Conservation (phyloP, 2,797 vertebrate species). For the Adelosebastes latens region DNA sequence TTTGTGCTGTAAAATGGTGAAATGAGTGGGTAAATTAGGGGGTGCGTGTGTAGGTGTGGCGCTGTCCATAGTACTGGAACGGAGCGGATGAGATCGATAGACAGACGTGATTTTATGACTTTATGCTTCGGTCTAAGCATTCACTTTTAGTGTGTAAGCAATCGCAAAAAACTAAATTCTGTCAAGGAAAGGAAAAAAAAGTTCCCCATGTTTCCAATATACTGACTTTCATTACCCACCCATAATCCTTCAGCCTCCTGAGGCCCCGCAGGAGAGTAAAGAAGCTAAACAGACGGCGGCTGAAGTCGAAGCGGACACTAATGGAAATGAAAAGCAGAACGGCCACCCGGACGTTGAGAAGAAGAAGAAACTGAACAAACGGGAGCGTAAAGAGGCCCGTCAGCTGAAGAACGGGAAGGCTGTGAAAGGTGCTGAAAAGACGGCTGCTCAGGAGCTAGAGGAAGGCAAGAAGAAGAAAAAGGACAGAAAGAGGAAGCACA, state of each 20-base stretch:
- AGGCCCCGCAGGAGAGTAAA: constrained; percentile 14
- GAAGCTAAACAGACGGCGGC: constrained; percentile 9
- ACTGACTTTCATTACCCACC: neutral
- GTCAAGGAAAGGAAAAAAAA: neutral
- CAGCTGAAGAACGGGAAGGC: constrained; percentile 60
- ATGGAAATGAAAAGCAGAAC: constrained; percentile 36
- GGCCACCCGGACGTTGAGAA: constrained; percentile 29
- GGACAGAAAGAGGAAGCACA: constrained; percentile 64
- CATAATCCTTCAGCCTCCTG: constrained; percentile 23
- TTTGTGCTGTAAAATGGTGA: too few species aligned
- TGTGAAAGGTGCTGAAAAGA: constrained; percentile 7
- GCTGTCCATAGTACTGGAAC: too few species aligned
- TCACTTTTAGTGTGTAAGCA: neutral
- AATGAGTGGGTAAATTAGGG: too few species aligned
- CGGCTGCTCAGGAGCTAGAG: constrained; percentile 38
- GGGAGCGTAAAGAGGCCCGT: constrained; percentile 75
- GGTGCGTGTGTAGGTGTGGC: too few species aligned
- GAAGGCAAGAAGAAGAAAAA: constrained; percentile 55
- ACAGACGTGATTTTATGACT: too few species aligned
- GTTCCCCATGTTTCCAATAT: neutral
- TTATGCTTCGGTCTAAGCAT: neutral
- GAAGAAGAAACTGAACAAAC: constrained; percentile 84
- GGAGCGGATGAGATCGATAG: too few species aligned
- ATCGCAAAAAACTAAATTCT: neutral
- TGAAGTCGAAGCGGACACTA: constrained; percentile 4